These are phyloP conservation scores for Lepeophtheirus nordmannii DNA, from an alignment of 2,888 invertebrate species.

Conservation along the genomic window DNA sequence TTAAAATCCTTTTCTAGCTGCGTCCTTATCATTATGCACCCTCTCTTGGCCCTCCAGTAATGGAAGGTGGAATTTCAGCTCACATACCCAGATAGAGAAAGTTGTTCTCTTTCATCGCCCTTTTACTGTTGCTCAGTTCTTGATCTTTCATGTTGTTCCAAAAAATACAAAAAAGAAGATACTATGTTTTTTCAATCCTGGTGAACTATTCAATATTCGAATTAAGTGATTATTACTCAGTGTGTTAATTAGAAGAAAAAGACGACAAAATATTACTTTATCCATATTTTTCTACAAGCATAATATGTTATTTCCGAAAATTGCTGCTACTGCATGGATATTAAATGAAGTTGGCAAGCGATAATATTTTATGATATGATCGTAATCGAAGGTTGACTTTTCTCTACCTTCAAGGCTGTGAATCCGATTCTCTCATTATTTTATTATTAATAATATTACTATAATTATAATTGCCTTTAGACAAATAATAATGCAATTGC, in stretches of 20 bases:
- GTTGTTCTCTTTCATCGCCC: not conserved
- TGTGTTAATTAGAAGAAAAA: conserved; percentile 1
- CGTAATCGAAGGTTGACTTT: not conserved
- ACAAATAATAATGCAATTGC: not conserved
- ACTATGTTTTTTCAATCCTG: no score
- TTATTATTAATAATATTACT: not conserved
- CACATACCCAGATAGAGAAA: not conserved
- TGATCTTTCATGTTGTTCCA: no score
- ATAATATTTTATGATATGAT: not conserved
- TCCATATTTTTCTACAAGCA: no score
- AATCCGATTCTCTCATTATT: not conserved
- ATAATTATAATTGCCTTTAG: not conserved
- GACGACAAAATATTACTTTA: no score
- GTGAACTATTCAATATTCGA: no score
- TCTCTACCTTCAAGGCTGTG: not conserved
- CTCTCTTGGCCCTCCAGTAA: conserved; percentile 18
- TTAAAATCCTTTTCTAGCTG: not conserved
- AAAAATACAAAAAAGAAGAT: no score
- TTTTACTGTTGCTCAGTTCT: no score
- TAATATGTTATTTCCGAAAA: no score
- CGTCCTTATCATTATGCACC: conserved; percentile 19
- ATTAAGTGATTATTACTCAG: not conserved
- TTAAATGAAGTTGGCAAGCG: no score
- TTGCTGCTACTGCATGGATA: no score
- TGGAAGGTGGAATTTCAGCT: conserved; percentile 2